Percentiles rank a stretch among this genome's conserved stretches.
Conservation (phyloP, 2,888 invertebrate species). For the Napeogenes inachia region DNA sequence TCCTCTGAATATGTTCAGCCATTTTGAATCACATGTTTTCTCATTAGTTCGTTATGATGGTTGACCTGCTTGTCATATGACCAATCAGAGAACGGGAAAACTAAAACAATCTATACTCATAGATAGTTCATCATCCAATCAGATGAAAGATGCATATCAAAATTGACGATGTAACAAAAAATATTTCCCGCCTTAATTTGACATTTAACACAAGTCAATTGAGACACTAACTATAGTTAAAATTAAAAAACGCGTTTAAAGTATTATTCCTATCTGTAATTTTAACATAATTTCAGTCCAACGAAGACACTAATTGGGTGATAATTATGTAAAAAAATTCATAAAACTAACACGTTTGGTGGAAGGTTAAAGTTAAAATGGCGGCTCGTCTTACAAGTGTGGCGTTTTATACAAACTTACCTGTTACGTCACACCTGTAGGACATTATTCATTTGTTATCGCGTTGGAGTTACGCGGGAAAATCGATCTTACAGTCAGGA, state of each 20-base stretch:
- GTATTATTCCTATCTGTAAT: constrained; percentile 29
- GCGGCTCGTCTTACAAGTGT: constrained; percentile 49
- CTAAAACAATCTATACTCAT: constrained; percentile 39
- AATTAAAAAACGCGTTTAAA: constrained; percentile 8
- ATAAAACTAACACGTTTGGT: constrained; percentile 39
- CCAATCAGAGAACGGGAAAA: constrained; percentile 57
- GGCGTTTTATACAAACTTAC: constrained; percentile 66
- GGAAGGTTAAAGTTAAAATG: constrained; percentile 58
- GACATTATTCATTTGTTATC: constrained; percentile 60
- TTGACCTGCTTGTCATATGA: constrained; percentile 61
- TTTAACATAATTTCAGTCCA: constrained; percentile 30
- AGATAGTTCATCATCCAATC: constrained; percentile 43
- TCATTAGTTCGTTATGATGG: constrained; percentile 46
- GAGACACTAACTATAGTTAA: constrained; percentile 34
- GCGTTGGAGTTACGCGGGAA: constrained; percentile 41
- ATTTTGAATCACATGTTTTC: constrained; percentile 73
- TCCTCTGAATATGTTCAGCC: constrained; percentile 56
- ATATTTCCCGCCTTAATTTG: constrained; percentile 43
- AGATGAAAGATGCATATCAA: constrained; percentile 29
- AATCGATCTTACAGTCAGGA: constrained; percentile 37
- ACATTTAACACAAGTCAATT: constrained; percentile 38
- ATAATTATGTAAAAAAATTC: constrained; percentile 45
- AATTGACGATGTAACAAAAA: constrained; percentile 32
- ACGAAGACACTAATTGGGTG: constrained; percentile 40
- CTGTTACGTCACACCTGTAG: constrained; percentile 70